Conservation (phyloP, 2,888 invertebrate species). For the Trachelus stipa region DNA sequence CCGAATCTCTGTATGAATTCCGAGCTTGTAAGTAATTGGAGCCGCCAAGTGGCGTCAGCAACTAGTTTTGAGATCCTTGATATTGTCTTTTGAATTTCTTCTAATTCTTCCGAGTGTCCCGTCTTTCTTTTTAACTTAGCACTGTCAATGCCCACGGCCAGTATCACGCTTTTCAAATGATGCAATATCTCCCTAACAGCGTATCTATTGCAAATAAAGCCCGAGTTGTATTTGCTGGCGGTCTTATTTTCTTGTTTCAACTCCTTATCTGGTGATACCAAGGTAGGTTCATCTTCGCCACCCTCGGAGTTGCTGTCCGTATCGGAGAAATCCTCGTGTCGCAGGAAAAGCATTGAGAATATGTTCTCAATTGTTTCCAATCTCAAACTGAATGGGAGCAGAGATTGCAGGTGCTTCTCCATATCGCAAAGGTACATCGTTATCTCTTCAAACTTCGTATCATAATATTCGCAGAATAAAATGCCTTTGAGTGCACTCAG, state of each 20-base stretch:
- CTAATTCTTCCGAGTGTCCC: conserved; percentile 35
- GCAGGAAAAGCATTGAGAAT: conserved; percentile 77
- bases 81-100: conserved; percentile 41
- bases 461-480: conserved; percentile 41
- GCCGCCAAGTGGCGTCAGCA: conserved; percentile 79
- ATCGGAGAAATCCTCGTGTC: conserved; percentile 73
- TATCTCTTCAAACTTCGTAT: conserved; percentile 28
- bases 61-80: conserved; percentile 67
- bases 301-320: conserved; percentile 61
- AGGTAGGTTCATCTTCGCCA: conserved; percentile 67
- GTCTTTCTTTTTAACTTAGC: conserved; percentile 57
- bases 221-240: conserved; percentile 33
- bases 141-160: conserved; percentile 64
- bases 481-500: conserved; percentile 51
- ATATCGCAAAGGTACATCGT: conserved; percentile 40
- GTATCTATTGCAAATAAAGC: conserved; percentile 73
- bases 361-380: conserved; percentile 78
- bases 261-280: conserved; percentile 68
- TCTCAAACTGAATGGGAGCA: conserved; percentile 45
- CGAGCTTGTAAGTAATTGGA: conserved; percentile 75
- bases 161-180: conserved; percentile 71
- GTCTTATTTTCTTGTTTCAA: conserved; percentile 61
- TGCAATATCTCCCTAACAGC: conserved; percentile 72
- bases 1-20: conserved; percentile 68
- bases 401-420: conserved; percentile 37